Evolutionary conservation across 2,113 vertebrate genomes (phyloP).

Genomic region (Puntigrus tetrazona): DNA sequence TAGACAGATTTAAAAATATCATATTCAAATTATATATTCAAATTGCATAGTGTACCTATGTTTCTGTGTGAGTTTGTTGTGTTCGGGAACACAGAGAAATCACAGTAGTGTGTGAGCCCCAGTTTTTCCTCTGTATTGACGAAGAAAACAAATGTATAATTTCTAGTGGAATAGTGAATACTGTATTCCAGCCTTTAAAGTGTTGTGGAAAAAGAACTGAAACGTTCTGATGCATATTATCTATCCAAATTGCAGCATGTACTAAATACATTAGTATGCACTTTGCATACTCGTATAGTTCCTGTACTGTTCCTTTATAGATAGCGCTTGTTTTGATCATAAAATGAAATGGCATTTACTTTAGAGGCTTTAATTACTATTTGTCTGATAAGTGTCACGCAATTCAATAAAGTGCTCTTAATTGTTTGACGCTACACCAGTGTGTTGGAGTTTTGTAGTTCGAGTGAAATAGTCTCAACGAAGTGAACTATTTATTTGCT

Average conservation of each 20-base stretch:
- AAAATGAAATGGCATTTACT: slow-evolving; percentile 46
- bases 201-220: neutral
- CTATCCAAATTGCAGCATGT: neutral
- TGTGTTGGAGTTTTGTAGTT: too few relatives aligned
- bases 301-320: slow-evolving; percentile 47
- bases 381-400: slow-evolving; percentile 52
- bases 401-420: slow-evolving; percentile 55
- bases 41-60: too few relatives aligned
- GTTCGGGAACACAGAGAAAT: too few relatives aligned
- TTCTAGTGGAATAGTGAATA: too few relatives aligned
- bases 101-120: too few relatives aligned
- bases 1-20: neutral
- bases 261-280: slow-evolving; percentile 21
- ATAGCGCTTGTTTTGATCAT: slow-evolving; percentile 53
- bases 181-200: neutral
- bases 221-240: neutral
- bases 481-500: slow-evolving; percentile 59
- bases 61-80: too few relatives aligned
- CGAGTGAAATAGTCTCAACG: too few relatives aligned
- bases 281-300: slow-evolving; percentile 22
- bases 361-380: slow-evolving; percentile 37
- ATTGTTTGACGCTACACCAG: slow-evolving; percentile 58
- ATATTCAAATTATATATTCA: too few relatives aligned
- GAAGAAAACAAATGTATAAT: too few relatives aligned
- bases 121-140: too few relatives aligned